Conservation (phyloP, 2,888 invertebrate genomes). For the Eutolmus rufibarbis region DNA sequence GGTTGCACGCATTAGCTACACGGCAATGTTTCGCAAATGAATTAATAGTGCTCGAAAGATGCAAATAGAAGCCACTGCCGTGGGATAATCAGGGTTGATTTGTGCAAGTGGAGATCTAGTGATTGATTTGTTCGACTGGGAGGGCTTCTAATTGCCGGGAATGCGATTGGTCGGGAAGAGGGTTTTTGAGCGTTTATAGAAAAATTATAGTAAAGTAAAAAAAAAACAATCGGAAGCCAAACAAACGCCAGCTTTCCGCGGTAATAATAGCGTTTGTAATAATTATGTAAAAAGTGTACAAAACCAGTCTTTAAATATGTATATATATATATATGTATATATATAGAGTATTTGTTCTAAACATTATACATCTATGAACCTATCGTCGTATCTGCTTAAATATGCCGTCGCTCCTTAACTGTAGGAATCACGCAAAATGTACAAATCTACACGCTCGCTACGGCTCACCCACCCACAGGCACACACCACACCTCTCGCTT, state of each 20-base stretch:
- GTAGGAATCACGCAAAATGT: conserved; percentile 6
- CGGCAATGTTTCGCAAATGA: not conserved
- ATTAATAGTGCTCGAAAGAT: not conserved
- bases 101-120: not conserved
- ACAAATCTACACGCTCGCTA: not conserved
- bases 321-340: conserved; percentile 48
- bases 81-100: not conserved
- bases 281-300: conserved; percentile 55
- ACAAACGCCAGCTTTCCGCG: not conserved
- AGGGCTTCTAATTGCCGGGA: not conserved
- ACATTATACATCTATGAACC: conserved; percentile 34
- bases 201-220: not conserved
- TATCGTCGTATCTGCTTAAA: conserved; percentile 11
- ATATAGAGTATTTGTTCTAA: conserved; percentile 50
- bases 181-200: not conserved
- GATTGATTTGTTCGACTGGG: not conserved
- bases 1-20: not conserved
- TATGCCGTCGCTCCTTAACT: not conserved
- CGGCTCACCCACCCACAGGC: not conserved
- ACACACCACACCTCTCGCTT: not conserved
- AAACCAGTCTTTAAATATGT: conserved; percentile 59
- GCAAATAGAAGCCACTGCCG: not conserved
- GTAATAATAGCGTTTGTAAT: conserved; percentile 34
- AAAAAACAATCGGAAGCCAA: not conserved
- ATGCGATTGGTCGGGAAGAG: not conserved